Evolutionary conservation across 2,113 vertebrate genomes (phyloP), one percentile per base, ranked within the genome.

Genomic region (Cyphomyrus discorhynchus): DNA sequence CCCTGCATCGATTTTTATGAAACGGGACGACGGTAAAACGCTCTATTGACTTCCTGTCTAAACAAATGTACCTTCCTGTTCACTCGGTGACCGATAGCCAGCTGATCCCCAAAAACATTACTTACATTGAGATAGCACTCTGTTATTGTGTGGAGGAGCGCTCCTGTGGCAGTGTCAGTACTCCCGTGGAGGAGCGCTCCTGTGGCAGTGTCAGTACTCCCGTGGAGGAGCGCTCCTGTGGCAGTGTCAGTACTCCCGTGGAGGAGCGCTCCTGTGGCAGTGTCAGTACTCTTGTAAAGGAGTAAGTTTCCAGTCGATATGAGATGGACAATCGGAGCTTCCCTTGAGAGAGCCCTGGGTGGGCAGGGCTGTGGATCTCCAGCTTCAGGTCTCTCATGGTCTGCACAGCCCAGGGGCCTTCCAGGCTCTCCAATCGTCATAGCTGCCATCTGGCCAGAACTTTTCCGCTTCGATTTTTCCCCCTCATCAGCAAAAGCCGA

Each of bases 1-100:
- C 56, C 66, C 47, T 19, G 88, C 70, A 89, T 89, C 46, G 88
- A 89, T 89, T 89, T 86, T 89, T 89, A 80, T 80, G 70, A 89
- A 50, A 39, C 88, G 7, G 66, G 21, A 50, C 15, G 70, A 89
- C 49, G 8, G 88, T 77, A 82, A 82, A 80, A 77, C 19, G 62
- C 47, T 52, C 46, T 21, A 50, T 88, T 35, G 88, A 49, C 88
- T 88, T 49, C 45, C 46, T 74, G n/a, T 52, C 42, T 35, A 49
- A 45, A 35, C 66, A 35, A 47, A 45, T 6, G n/a, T n/a, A 47
- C 58, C 56, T 47, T 77, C n/a, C 17, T 0, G 11, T 31, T 86
- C 19, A 42, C 46, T 47, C 58, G 3, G 47, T 50, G 46, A 86
- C 46, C 47, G 49, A 84, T 47, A 15, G 49, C 47, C 49, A 89